Evolutionary conservation across 2,888 invertebrate genomes (phyloP).

Genomic region (Meteorus cinctellus): DNA sequence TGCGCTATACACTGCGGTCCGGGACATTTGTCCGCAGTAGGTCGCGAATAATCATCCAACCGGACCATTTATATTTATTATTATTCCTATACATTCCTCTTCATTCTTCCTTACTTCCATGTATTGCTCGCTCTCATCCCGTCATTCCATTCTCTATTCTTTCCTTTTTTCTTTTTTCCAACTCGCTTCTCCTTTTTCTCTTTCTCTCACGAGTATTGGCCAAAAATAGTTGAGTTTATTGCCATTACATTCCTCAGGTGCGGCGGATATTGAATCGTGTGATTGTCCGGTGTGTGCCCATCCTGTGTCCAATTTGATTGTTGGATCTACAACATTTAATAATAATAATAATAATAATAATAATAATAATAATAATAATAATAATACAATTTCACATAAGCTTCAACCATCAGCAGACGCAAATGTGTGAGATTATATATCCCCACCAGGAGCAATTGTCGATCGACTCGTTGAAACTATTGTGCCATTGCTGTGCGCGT

Average conservation of each 20-base stretch:
- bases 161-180: background rate
- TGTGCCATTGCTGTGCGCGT: constrained; percentile 1
- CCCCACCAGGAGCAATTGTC: constrained; percentile 20
- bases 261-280: constrained; percentile 4
- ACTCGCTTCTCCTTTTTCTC: background rate
- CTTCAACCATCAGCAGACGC: constrained; percentile 7
- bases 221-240: background rate
- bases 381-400: background rate
- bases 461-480: constrained; percentile 15
- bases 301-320: constrained; percentile 21
- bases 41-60: constrained; percentile 37
- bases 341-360: background rate
- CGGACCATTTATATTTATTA: constrained; percentile 12
- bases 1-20: constrained; percentile 23
- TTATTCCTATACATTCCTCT: background rate
- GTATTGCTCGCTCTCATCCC: background rate
- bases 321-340: background rate
- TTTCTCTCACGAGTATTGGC: background rate
- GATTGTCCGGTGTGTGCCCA: constrained; percentile 27
- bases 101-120: background rate
- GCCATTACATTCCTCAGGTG: background rate
- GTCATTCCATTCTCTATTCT: background rate
- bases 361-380: too few relatives aligned
- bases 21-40: constrained; percentile 40
- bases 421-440: background rate